Base-by-base conservation (phyloP, 2,113 vertebrate genomes). In the Oryzias celebensis region DNA sequence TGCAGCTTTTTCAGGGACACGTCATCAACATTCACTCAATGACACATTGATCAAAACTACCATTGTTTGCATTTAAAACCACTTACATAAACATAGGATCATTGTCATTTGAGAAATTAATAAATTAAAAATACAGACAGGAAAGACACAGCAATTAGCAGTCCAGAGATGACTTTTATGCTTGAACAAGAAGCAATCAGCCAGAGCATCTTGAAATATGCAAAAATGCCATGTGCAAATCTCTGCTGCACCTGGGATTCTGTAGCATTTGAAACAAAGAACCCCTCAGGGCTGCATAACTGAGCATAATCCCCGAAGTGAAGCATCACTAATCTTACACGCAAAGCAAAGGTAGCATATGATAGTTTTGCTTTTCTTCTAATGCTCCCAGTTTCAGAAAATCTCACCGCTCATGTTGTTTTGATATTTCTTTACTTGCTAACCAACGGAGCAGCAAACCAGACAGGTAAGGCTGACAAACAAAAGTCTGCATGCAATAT, bases 371-470 rank as follows among this genome's bases (percentile, higher is more conserved):
- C 75, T 83, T 78, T 61, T 76, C 41, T 23, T 70, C 42, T 46
- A 7, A 44, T 41, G 22, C 44, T 56, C 47, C 65, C n/a, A 59
- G 61, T 68, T 60, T 24, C 56, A 71, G 26, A 64, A 58, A 74
- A 59, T 76, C 72, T 90, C 80, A 46, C 83, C 85, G 77, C 86
- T 84, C 86, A 91, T 95, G 95, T 96, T 86, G 87, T 89, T 56
- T 88, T 87, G 86, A 91, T 92, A 86, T 93, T 88, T 92, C 64
- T 82, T 90, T 83, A 79, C 90, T 94, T 93, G 93, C 95, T 90
- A 85, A 93, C 93, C 92, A 93, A 93, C 93, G 96, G 95, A 97
- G 93, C 94, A 99, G 97, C 94, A 98, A 98, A 93, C 97, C 97
- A 76, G 97, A 99, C 96, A 98, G 96, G 97, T 99, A 94, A 98